These are phyloP conservation scores for Dynastes maya DNA, from an alignment of 2,888 invertebrate genomes.

Conservation along the genomic window DNA sequence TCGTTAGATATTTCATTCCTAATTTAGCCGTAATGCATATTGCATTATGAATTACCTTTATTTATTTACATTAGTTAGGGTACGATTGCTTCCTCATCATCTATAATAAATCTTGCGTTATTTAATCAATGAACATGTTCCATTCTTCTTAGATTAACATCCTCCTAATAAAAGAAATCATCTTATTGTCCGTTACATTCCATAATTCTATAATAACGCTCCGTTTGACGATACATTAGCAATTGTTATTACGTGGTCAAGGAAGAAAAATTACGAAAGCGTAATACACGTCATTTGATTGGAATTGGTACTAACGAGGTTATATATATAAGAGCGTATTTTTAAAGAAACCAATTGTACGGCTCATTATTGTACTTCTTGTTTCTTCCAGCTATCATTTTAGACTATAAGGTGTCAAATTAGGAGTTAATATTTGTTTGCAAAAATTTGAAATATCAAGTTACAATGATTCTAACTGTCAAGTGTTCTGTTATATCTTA, in stretches of 20 bases:
- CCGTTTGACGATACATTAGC: slow-evolving; percentile 7
- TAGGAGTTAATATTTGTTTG: too few relatives aligned
- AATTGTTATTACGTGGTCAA: slow-evolving; percentile 4
- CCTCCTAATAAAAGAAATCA: not conserved
- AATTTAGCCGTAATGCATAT: slow-evolving; percentile 33
- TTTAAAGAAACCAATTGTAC: too few relatives aligned
- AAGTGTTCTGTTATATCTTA: too few relatives aligned
- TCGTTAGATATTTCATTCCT: slow-evolving; percentile 31
- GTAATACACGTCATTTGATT: too few relatives aligned
- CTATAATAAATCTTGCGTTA: slow-evolving; percentile 14
- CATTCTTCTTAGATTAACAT: slow-evolving; percentile 14
- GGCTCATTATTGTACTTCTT: too few relatives aligned
- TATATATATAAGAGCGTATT: too few relatives aligned
- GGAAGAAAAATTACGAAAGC: not conserved
- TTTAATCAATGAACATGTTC: slow-evolving; percentile 26
- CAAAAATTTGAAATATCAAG: too few relatives aligned
- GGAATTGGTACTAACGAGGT: too few relatives aligned
- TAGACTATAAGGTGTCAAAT: too few relatives aligned
- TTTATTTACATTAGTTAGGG: slow-evolving; percentile 17
- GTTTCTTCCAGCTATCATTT: too few relatives aligned
- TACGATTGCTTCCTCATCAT: slow-evolving; percentile 18
- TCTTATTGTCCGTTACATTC: slow-evolving; percentile 17
- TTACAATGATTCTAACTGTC: too few relatives aligned
- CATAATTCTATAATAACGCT: slow-evolving; percentile 5
- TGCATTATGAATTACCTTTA: slow-evolving; percentile 17